Evolutionary conservation across 2,888 invertebrate genomes (phyloP), one percentile per base, ranked within the genome.

Genomic region (Plagodis pulveraria): DNA sequence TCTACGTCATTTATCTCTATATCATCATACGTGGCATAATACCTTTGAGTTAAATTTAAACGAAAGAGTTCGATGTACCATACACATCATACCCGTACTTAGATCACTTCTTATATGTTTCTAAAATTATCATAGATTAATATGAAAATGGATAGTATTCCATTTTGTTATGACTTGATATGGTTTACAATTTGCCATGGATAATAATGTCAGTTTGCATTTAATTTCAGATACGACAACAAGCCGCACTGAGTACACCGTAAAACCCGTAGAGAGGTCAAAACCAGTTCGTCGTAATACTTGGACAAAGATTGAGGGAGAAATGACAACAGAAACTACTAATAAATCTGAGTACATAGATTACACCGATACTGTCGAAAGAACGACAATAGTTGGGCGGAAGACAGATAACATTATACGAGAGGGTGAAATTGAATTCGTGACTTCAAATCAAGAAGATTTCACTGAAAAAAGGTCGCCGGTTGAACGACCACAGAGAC

Each of bases 221-320:
- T 57, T 61, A 54, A 56, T 88, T 93, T 68, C 83, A 96, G 96
- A 95, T 85, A 91, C 94, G 58, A 96, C 96, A 59, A 96, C 96
- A 51, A 93, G 94, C 52, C 94, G 95, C 72, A 86, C 94, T 62
- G 96, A 95, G 77, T 96, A 95, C 81, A 95, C 95, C 66, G 94
- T 95, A n/a, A 94, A 94, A 80, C 93, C 94, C 64, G 91, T 93
- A 6, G 95, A 95, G 81, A 89, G 95, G 72, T 93, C 95, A 45
- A 94, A 89, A 74, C 94, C 94, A 59, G 94, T 96, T 49, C 91
- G 96, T 69, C 93, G 96, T 54, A 96, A 96, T 74, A 96, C 96
- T 0, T 96, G 95, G 93, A 96, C 96, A 0, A 96, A 96, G 82
- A 88, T 96, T 46, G 96, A 96, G 85, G 96, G 96, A 36, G 96